Evolutionary conservation across 2,888 invertebrate genomes (phyloP).

Genomic region (Podotricha telesiphe): DNA sequence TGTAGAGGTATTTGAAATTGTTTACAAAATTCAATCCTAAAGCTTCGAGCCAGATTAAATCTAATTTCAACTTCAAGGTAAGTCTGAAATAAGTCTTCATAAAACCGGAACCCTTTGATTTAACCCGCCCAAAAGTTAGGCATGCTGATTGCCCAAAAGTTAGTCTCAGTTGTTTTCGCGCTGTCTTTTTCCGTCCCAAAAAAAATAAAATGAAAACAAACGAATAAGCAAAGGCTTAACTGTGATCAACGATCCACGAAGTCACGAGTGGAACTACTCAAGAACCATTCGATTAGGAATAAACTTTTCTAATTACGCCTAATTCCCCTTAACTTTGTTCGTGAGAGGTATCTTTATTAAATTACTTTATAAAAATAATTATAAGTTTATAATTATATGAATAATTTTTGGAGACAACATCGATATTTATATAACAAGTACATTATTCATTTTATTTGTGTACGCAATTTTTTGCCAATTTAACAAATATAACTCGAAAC

Average conservation of each 20-base stretch:
- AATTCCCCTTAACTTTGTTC: constrained; percentile 28
- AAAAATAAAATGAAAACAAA: constrained; percentile 81
- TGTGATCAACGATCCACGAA: constrained; percentile 59
- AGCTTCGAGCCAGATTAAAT: constrained; percentile 83
- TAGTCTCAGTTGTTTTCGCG: constrained; percentile 71
- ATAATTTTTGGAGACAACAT: neutral
- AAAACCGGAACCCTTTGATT: constrained; percentile 84
- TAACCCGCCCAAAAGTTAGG: constrained; percentile 78
- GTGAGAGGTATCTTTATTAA: constrained; percentile 9
- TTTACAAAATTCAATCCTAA: constrained; percentile 84
- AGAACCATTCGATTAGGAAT: constrained; percentile 44
- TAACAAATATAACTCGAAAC: neutral
- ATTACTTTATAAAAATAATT: constrained; percentile 14
- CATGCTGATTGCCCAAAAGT: constrained; percentile 81
- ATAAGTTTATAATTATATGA: neutral
- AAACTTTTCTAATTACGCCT: constrained; percentile 34
- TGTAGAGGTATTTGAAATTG: constrained; percentile 83
- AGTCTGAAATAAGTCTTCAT: constrained; percentile 84
- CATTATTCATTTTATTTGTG: neutral
- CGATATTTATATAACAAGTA: neutral
- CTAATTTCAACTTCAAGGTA: constrained; percentile 84
- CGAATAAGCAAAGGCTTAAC: constrained; percentile 78
- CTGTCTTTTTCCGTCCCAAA: constrained; percentile 69
- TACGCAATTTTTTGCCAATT: constrained; percentile 8
- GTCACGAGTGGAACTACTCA: constrained; percentile 48